A percentile compares a stretch with the other conserved stretches of the same genome.
Conservation (phyloP, 2,888 invertebrate genomes). For the Bedellia somnulentella region DNA sequence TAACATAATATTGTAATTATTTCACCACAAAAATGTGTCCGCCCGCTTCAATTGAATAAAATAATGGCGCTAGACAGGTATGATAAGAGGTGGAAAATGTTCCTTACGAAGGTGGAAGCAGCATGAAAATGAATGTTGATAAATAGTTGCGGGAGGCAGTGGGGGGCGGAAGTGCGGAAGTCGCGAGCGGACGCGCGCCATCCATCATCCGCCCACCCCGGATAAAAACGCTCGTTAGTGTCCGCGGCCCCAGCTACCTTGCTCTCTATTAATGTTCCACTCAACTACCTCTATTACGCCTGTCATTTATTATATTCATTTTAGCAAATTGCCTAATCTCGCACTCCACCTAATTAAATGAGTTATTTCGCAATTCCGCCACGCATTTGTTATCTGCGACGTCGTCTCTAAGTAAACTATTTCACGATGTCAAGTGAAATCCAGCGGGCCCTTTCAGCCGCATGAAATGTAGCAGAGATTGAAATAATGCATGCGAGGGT, state of each 20-base stretch:
- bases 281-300: conserved; percentile 56
- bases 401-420: too few species aligned
- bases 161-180: conserved; percentile 41
- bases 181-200: conserved; percentile 47
- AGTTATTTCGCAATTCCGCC: conserved; percentile 2
- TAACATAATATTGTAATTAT: too few species aligned
- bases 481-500: conserved; percentile 36
- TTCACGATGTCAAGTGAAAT: conserved; percentile 23
- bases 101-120: too few species aligned
- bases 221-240: conserved; percentile 60
- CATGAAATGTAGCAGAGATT: conserved; percentile 20
- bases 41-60: too few species aligned
- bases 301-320: conserved; percentile 60
- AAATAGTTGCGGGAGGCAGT: conserved; percentile 9
- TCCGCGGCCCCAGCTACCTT: conserved; percentile 27
- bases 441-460: conserved; percentile 34
- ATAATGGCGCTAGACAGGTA: too few species aligned
- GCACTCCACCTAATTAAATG: conserved; percentile 21
- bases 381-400: too few species aligned
- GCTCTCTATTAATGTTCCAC: conserved; percentile 57
- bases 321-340: conserved; percentile 54
- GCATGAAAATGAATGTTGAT: too few species aligned
- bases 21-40: too few species aligned
- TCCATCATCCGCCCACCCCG: conserved; percentile 57
- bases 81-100: too few species aligned